Percentiles rank a stretch among this genome's conserved stretches.
Evolutionary conservation across 1,140 invertebrate genomes (phyloP).

Genomic region (Cephus cinctus): DNA sequence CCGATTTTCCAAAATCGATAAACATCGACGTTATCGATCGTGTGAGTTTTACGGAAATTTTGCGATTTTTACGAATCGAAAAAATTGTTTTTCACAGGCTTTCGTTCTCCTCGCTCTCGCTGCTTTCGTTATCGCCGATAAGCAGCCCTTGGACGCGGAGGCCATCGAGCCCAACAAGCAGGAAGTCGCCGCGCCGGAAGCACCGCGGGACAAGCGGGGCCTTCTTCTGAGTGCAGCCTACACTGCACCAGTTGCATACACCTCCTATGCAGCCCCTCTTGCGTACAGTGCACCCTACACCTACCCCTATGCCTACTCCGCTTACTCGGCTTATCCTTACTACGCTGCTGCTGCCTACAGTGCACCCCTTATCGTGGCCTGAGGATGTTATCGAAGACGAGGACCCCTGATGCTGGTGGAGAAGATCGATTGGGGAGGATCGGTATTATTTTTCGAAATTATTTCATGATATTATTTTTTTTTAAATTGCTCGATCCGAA

Average conservation of each 20-base stretch:
- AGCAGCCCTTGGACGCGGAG: slow-evolving; percentile 34
- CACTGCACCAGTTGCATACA: slow-evolving; percentile 39
- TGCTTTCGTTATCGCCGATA: slow-evolving; percentile 28
- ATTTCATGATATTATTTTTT: too few relatives aligned
- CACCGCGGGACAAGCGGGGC: slow-evolving; percentile 34
- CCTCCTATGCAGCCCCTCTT: slow-evolving; percentile 29
- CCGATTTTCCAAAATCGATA: neutral
- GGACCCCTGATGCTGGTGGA: too few relatives aligned
- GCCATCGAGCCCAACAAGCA: slow-evolving; percentile 13
- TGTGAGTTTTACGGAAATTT: slow-evolving; percentile 1
- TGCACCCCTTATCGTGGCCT: slow-evolving; percentile 34
- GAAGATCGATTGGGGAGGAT: neutral
- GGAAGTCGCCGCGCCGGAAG: slow-evolving; percentile 15
- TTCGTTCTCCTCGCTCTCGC: slow-evolving; percentile 32
- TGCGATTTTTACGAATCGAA: neutral
- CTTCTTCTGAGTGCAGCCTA: slow-evolving; percentile 34
- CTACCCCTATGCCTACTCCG: slow-evolving; percentile 37
- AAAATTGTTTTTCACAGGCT: slow-evolving; percentile 13
- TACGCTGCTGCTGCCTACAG: slow-evolving; percentile 34
- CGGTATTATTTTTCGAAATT: neutral
- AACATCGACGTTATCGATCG: too few relatives aligned
- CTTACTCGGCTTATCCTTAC: slow-evolving; percentile 38
- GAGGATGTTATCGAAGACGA: neutral
- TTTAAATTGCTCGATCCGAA: neutral
- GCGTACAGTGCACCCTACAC: slow-evolving; percentile 33